These are phyloP conservation scores for Leiothrix lutea DNA, from an alignment of 2,113 vertebrate species.

Conservation along the genomic window DNA sequence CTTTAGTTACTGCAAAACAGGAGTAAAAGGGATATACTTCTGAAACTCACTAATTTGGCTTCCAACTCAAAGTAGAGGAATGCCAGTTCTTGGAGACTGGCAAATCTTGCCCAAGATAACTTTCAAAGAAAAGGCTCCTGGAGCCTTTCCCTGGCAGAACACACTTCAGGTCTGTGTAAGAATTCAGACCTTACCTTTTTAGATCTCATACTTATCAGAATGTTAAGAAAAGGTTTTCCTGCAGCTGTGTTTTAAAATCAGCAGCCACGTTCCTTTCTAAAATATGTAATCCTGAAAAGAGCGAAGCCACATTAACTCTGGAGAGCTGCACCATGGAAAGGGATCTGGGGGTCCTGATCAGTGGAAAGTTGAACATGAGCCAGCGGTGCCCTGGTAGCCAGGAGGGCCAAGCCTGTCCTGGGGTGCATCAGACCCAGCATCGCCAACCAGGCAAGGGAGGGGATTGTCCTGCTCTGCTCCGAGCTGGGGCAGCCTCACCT, in stretches of 20 bases:
- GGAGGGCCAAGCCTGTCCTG: rapidly evolving
- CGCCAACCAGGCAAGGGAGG: rapidly evolving
- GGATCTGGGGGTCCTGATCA: rapidly evolving
- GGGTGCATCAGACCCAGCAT: background rate
- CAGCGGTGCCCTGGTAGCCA: background rate
- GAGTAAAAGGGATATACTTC: background rate
- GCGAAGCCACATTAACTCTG: background rate
- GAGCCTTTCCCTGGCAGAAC: background rate
- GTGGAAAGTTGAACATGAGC: rapidly evolving
- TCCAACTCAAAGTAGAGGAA: background rate
- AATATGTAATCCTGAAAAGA: background rate
- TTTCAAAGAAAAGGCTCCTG: background rate
- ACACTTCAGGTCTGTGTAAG: background rate
- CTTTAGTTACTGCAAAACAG: background rate
- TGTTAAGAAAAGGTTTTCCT: background rate
- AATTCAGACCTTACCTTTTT: background rate
- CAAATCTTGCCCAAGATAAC: background rate
- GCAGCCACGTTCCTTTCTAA: background rate
- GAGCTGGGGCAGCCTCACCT: background rate
- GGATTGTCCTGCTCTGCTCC: background rate
- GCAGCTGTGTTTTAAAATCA: background rate
- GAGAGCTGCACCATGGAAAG: background rate
- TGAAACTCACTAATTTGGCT: background rate
- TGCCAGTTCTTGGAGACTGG: background rate
- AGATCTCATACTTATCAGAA: background rate